Percentiles rank a stretch among this genome's conserved stretches.
Conservation (phyloP, 1,140 invertebrate species). For the Drosophila lini region DNA sequence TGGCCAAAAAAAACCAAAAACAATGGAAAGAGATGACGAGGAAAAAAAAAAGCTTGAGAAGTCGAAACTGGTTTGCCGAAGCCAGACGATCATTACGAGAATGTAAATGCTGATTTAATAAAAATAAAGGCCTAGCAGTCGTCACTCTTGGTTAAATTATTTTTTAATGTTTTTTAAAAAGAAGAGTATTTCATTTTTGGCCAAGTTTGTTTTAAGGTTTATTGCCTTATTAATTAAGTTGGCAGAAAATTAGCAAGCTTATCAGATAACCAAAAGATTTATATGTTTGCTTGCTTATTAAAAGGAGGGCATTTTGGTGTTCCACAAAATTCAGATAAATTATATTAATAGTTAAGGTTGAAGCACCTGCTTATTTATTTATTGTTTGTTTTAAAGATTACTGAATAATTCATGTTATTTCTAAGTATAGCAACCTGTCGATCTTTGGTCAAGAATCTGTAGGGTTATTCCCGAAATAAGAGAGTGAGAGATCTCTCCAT, state of each 20-base stretch:
- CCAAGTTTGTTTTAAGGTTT: background rate
- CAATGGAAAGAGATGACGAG: background rate
- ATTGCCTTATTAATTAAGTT: background rate
- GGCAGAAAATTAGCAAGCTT: background rate
- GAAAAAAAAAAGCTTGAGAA: background rate
- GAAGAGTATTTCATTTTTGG: background rate
- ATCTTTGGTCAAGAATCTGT: background rate
- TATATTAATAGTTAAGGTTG: background rate
- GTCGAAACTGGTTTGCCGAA: conserved; percentile 20
- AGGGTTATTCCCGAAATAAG: background rate
- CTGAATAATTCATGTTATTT: background rate
- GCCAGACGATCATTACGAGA: background rate
- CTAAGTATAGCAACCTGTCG: background rate
- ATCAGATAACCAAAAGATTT: background rate
- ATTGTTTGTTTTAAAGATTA: background rate
- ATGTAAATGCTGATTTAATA: conserved; percentile 4
- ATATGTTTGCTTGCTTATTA: background rate
- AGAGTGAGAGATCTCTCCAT: background rate
- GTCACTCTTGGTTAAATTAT: background rate
- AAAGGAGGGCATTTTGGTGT: conserved; percentile 1
- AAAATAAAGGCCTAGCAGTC: background rate
- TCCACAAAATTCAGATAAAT: background rate
- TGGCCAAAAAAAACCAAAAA: conserved; percentile 11
- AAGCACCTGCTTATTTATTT: background rate
- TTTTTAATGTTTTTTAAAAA: background rate